Conservation (phyloP, 2,888 invertebrate genomes). For the Drosophila silvestris region DNA sequence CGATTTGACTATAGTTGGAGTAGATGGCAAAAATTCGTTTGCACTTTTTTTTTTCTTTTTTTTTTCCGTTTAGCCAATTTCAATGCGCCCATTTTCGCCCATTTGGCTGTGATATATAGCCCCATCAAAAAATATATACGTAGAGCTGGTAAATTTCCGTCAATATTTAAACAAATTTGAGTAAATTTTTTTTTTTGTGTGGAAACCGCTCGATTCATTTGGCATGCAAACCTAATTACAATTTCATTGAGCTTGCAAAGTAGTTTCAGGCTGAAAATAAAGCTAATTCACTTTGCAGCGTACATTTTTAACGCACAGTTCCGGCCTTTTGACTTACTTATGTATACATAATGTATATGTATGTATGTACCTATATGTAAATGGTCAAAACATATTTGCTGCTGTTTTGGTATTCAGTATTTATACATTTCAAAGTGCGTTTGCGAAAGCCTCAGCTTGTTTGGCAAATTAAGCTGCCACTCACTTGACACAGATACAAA, state of each 20-base stretch:
- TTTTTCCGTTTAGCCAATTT: slow-evolving; percentile 39
- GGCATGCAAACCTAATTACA: slow-evolving; percentile 73
- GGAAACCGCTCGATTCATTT: slow-evolving; percentile 71
- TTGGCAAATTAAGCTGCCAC: slow-evolving; percentile 71
- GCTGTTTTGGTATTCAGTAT: slow-evolving; percentile 9
- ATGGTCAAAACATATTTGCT: slow-evolving; percentile 7
- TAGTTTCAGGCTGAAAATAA: slow-evolving; percentile 38
- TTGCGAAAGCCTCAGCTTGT: slow-evolving; percentile 12
- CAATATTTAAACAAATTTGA: slow-evolving; percentile 69
- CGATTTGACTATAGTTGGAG: slow-evolving; percentile 36
- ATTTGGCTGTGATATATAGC: not conserved
- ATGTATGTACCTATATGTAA: slow-evolving; percentile 7
- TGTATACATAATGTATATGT: not conserved
- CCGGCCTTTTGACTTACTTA: slow-evolving; percentile 1
- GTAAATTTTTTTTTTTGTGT: not conserved
- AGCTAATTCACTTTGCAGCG: slow-evolving; percentile 58
- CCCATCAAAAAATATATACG: slow-evolving; percentile 9
- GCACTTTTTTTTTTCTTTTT: not conserved
- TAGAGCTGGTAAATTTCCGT: slow-evolving; percentile 58
- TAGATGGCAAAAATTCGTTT: slow-evolving; percentile 40
- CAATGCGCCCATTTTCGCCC: not conserved
- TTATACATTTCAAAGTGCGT: slow-evolving; percentile 4
- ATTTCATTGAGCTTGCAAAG: slow-evolving; percentile 64
- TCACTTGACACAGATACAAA: slow-evolving; percentile 64
- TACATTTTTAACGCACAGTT: slow-evolving; percentile 58